Conservation (phyloP, 1,140 invertebrate species). For the Pollicipes pollicipes region DNA sequence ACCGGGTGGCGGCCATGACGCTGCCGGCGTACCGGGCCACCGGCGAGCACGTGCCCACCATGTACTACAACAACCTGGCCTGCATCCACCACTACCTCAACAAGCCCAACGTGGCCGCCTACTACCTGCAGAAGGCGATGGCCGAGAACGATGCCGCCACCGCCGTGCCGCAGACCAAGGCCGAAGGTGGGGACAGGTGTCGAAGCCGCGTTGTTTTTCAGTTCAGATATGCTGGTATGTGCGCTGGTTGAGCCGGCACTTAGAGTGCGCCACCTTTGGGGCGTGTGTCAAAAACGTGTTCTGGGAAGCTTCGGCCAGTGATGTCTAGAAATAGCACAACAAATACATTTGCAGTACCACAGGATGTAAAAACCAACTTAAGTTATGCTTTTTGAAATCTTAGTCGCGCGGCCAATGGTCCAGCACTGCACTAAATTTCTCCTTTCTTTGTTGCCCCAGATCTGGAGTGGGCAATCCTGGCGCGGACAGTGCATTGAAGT, state of each 20-base stretch:
- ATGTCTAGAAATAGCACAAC: too few relatives aligned
- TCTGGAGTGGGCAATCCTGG: too few relatives aligned
- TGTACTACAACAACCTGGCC: conserved; percentile 77
- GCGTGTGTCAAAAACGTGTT: too few relatives aligned
- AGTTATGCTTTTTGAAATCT: too few relatives aligned
- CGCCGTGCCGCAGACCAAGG: background rate
- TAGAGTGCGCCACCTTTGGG: conserved; percentile 32
- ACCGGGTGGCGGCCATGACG: conserved; percentile 20
- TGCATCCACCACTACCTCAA: conserved; percentile 68
- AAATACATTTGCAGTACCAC: too few relatives aligned
- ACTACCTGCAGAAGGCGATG: conserved; percentile 67
- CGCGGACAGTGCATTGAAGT: too few relatives aligned
- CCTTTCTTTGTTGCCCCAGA: too few relatives aligned
- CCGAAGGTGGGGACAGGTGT: background rate
- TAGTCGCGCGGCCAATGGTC: too few relatives aligned
- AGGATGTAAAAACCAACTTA: too few relatives aligned
- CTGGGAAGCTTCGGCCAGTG: too few relatives aligned
- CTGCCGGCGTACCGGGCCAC: conserved; percentile 12
- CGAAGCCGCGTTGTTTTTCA: background rate
- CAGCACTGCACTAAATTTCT: too few relatives aligned
- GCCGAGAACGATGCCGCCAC: conserved; percentile 44
- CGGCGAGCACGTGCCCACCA: conserved; percentile 35
- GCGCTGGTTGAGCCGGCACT: conserved; percentile 61
- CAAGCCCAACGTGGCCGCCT: conserved; percentile 66
- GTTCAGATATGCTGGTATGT: conserved; percentile 66